phyloP scores from a whole-genome alignment of 2,797 vertebrate genomes.

The Characodon lateralis region DNA sequence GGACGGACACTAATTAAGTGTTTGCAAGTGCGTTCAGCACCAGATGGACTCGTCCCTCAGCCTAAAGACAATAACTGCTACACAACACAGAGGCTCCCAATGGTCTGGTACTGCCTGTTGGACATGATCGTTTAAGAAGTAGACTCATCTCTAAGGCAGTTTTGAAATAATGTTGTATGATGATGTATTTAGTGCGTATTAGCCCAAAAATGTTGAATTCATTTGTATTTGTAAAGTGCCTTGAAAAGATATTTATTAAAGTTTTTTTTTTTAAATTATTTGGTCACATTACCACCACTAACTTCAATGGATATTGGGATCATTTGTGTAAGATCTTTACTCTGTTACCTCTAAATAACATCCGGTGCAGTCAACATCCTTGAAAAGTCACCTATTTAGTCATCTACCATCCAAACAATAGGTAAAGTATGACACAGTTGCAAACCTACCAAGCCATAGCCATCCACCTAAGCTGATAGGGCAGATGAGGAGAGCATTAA shows the following conservation, averaged over 20 bases:
- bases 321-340: not conserved
- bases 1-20: slow-evolving; percentile 34
- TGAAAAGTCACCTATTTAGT: too few species aligned
- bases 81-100: not conserved
- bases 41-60: slow-evolving; percentile 23
- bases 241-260: not conserved
- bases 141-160: not conserved
- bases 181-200: slow-evolving; percentile 1
- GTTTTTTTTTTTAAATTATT: not conserved
- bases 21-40: slow-evolving; percentile 15
- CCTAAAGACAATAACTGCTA: slow-evolving; percentile 7
- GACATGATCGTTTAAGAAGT: not conserved
- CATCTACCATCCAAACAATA: too few species aligned
- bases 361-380: not conserved
- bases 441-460: not conserved
- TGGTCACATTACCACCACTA: not conserved
- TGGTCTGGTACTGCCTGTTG: not conserved
- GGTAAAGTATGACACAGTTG: not conserved
- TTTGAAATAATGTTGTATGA: too few species aligned
- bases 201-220: not conserved
- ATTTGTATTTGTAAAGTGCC: not conserved
- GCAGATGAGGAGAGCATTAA: too few species aligned
- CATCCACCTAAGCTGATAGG: not conserved
- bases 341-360: not conserved
- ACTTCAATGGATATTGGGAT: not conserved